Evolutionary conservation across 2,888 invertebrate genomes (phyloP).

Genomic region (Furcula furcula): DNA sequence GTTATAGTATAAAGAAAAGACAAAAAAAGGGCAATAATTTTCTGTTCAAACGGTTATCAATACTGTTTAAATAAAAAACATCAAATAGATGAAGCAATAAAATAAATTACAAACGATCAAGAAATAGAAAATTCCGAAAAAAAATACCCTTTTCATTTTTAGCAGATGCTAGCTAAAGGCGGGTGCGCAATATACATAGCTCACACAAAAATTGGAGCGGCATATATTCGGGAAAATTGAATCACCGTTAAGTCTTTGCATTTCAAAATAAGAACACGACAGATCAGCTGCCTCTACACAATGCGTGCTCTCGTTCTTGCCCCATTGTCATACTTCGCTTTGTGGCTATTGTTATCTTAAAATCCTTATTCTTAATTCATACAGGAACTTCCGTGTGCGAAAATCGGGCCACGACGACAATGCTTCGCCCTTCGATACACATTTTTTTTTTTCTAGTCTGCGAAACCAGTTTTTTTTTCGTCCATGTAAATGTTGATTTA

Average conservation of each 20-base stretch:
- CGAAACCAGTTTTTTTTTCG: conserved; percentile 67
- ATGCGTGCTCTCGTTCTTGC: conserved; percentile 60
- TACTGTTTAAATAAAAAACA: too few species aligned
- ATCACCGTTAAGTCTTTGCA: conserved; percentile 46
- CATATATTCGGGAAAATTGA: conserved; percentile 46
- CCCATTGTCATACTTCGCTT: conserved; percentile 58
- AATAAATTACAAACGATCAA: background rate
- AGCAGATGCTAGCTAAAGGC: conserved; percentile 28
- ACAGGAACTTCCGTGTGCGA: conserved; percentile 76
- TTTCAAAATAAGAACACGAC: conserved; percentile 45
- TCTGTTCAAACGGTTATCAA: too few species aligned
- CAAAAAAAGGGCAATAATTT: too few species aligned
- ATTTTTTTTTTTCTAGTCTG: conserved; percentile 44
- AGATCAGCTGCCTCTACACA: conserved; percentile 68
- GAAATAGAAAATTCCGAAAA: background rate
- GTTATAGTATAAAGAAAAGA: too few species aligned
- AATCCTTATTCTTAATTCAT: conserved; percentile 57
- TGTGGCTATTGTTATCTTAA: conserved; percentile 64
- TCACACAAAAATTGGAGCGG: conserved; percentile 41
- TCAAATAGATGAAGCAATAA: background rate
- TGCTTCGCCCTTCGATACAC: conserved; percentile 50
- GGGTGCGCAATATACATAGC: conserved; percentile 24
- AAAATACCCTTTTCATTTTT: conserved; percentile 12
- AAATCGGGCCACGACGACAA: conserved; percentile 55
- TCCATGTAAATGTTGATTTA: conserved; percentile 77